A percentile compares a stretch with the other conserved stretches of the same genome.
These are phyloP conservation scores for Tyria jacobaeae DNA, from an alignment of 2,888 invertebrate genomes.

Conservation along the genomic window DNA sequence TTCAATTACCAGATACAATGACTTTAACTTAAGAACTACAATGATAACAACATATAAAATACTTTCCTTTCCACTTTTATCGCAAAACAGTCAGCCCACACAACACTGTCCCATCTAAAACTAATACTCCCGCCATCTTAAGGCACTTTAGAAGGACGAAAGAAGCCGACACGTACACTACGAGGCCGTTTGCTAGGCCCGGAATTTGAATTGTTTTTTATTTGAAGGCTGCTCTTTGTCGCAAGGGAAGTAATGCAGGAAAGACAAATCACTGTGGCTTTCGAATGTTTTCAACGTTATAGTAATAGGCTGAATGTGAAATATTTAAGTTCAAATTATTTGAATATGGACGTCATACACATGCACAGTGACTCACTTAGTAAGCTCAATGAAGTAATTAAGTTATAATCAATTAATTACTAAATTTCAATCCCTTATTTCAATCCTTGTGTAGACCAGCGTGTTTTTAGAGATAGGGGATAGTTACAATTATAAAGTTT, in stretches of 20 bases:
- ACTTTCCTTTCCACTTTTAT: not conserved
- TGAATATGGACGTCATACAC: too few relatives aligned
- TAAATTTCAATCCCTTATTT: too few relatives aligned
- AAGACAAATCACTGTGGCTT: not conserved
- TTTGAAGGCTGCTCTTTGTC: constrained; percentile 27
- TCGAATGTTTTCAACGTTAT: not conserved
- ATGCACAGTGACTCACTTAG: too few relatives aligned
- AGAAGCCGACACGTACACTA: constrained; percentile 15
- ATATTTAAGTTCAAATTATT: too few relatives aligned
- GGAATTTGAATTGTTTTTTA: constrained; percentile 38
- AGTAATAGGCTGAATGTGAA: constrained; percentile 23
- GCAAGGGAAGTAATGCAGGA: constrained; percentile 3
- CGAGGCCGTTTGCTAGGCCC: constrained; percentile 13
- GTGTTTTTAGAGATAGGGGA: too few relatives aligned
- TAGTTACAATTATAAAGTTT: too few relatives aligned
- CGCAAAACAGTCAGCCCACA: constrained; percentile 4
- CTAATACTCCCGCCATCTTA: constrained; percentile 8
- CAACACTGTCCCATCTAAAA: constrained; percentile 8
- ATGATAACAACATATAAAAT: not conserved
- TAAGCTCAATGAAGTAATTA: too few relatives aligned
- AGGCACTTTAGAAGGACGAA: constrained; percentile 10
- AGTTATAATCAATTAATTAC: too few relatives aligned
- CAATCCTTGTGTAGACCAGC: too few relatives aligned
- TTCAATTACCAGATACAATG: not conserved
- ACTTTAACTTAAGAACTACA: not conserved